These are phyloP conservation scores for Perithous albicinctus DNA, from an alignment of 2,888 invertebrate genomes.

Conservation along the genomic window DNA sequence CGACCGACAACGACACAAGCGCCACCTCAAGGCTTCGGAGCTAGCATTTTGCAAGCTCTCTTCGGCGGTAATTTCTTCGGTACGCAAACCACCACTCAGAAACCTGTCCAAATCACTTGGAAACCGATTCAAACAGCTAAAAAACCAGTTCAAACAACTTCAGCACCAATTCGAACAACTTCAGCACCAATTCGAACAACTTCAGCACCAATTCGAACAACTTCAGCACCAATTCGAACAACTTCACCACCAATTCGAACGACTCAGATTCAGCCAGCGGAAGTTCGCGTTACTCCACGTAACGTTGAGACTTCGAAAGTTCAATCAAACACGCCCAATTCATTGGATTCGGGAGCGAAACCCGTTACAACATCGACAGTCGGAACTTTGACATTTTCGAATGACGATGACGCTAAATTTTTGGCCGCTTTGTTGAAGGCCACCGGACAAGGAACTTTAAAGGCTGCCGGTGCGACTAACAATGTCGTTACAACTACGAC, in stretches of 20 bases:
- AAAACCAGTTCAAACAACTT: slow-evolving; percentile 65
- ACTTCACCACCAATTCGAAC: slow-evolving; percentile 62
- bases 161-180: slow-evolving; percentile 66
- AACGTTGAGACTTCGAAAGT: slow-evolving; percentile 69
- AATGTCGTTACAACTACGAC: slow-evolving; percentile 51
- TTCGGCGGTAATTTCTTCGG: slow-evolving; percentile 79
- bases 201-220: slow-evolving; percentile 80
- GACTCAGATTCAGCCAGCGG: neutral
- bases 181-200: slow-evolving; percentile 77
- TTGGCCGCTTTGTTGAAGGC: slow-evolving; percentile 77
- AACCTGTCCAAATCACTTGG: slow-evolving; percentile 81
- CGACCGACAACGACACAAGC: slow-evolving; percentile 82
- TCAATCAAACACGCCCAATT: slow-evolving; percentile 70
- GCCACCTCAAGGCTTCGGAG: slow-evolving; percentile 80
- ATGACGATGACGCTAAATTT: slow-evolving; percentile 80
- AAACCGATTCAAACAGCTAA: slow-evolving; percentile 80
- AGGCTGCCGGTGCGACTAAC: too few relatives aligned
- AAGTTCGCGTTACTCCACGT: slow-evolving; percentile 63
- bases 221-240: slow-evolving; percentile 75
- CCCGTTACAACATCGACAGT: slow-evolving; percentile 58
- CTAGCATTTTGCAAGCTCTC: slow-evolving; percentile 77
- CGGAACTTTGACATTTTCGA: slow-evolving; percentile 71
- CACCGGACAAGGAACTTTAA: slow-evolving; percentile 68
- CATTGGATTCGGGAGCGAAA: slow-evolving; percentile 74
- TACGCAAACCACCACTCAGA: slow-evolving; percentile 63